Percentiles rank a stretch among this genome's conserved stretches.
phyloP scores from a whole-genome alignment of 2,113 vertebrate genomes.

The Cathartes aura region DNA sequence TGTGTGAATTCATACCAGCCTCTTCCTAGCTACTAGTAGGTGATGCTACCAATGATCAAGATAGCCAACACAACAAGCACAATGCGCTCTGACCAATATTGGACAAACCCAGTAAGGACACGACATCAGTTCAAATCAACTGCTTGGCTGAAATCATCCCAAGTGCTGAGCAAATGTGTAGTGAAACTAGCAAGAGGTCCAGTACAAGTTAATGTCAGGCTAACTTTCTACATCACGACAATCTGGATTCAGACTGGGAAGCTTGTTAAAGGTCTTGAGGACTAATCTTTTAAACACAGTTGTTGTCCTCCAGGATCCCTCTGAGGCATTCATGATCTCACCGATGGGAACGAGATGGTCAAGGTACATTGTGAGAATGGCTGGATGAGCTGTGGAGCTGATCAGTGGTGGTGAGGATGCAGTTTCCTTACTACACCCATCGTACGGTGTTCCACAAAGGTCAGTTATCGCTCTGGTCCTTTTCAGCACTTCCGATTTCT shows the following conservation, averaged over 20 bases:
- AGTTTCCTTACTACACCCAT: neutral
- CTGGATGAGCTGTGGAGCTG: neutral
- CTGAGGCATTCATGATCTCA: neutral
- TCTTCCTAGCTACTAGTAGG: neutral
- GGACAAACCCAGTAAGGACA: neutral
- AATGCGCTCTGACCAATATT: neutral
- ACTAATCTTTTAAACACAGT: neutral
- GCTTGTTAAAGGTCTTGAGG: neutral
- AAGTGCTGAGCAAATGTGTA: neutral
- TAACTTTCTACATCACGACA: neutral
- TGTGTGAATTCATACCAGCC: neutral
- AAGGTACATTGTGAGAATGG: neutral
- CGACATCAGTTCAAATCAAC: neutral
- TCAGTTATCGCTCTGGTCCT: neutral
- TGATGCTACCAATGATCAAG: neutral
- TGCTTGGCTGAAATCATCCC: neutral
- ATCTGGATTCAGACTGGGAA: neutral
- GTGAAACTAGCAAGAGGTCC: neutral
- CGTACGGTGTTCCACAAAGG: neutral
- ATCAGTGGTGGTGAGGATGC: neutral
- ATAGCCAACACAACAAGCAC: neutral
- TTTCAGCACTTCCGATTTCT: neutral
- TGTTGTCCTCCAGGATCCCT: neutral
- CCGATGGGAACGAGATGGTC: accelerated
- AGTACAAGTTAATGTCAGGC: neutral